Conservation (phyloP, 2,113 vertebrate genomes). For the Phrynocephalus versicolor region DNA sequence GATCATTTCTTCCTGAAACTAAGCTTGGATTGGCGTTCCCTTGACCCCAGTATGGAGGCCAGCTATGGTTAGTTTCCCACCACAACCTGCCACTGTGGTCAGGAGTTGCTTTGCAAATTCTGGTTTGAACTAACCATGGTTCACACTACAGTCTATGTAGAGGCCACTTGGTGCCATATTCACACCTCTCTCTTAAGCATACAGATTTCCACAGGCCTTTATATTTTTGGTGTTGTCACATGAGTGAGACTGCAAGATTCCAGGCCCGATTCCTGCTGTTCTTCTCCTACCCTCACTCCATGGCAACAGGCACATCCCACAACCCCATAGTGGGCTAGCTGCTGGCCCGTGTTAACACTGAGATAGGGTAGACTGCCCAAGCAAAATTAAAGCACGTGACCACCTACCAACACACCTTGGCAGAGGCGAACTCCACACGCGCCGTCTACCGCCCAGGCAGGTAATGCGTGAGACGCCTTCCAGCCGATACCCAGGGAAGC, state of each 20-base stretch:
- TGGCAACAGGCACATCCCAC: rapidly evolving
- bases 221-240: no score
- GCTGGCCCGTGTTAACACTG: constrained; percentile 32
- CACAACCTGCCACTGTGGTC: background rate
- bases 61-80: background rate
- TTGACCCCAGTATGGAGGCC: background rate
- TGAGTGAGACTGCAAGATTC: no score
- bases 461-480: constrained; percentile 90
- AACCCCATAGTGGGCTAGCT: background rate
- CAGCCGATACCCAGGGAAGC: constrained; percentile 97
- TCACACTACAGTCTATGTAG: background rate
- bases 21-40: background rate
- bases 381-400: constrained; percentile 95
- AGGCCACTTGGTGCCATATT: background rate
- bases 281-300: background rate
- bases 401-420: constrained; percentile 99
- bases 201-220: no score
- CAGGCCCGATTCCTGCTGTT: no score
- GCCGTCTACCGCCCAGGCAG: constrained; percentile 96
- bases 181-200: background rate
- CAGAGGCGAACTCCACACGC: constrained; percentile 99
- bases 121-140: background rate
- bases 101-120: background rate
- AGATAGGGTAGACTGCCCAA: constrained; percentile 60
- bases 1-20: background rate